A percentile compares a stretch with the other conserved stretches of the same genome.
These are phyloP conservation scores for Hirudo medicinalis DNA, from an alignment of 1,140 invertebrate species.

Conservation along the genomic window DNA sequence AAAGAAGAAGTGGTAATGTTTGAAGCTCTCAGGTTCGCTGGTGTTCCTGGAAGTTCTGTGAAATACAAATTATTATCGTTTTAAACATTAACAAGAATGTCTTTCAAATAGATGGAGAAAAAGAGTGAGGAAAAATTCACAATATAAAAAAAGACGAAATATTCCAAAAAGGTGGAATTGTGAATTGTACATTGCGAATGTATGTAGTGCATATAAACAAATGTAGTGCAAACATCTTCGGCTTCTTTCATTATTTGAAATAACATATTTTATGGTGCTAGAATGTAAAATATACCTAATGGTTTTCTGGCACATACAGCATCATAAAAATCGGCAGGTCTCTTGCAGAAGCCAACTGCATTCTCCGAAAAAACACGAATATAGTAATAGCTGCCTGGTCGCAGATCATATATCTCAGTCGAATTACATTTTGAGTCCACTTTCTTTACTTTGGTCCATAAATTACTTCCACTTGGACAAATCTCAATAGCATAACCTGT, in stretches of 20 bases:
- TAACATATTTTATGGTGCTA: not conserved
- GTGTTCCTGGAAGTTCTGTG: constrained; percentile 22
- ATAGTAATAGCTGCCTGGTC: constrained; percentile 6
- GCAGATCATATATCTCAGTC: not conserved
- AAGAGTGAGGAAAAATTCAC: too few relatives aligned
- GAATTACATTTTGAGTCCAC: constrained; percentile 1
- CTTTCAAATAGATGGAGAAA: too few relatives aligned
- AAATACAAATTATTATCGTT: not conserved
- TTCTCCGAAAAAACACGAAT: constrained; percentile 14
- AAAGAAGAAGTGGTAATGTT: constrained; percentile 57
- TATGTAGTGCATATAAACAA: too few relatives aligned
- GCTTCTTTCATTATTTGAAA: too few relatives aligned
- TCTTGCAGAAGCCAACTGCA: constrained; percentile 7
- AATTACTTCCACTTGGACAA: constrained; percentile 12
- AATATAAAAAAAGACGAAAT: not conserved
- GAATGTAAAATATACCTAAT: not conserved
- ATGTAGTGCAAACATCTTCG: too few relatives aligned
- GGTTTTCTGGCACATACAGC: constrained; percentile 7
- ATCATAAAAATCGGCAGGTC: constrained; percentile 11
- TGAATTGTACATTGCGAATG: too few relatives aligned
- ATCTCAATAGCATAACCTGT: constrained; percentile 77
- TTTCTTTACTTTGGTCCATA: constrained; percentile 12
- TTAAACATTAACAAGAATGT: too few relatives aligned
- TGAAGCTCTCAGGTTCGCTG: constrained; percentile 44
- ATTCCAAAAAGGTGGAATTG: not conserved